These are phyloP conservation scores for Campoletis sonorensis DNA, from an alignment of 1,140 invertebrate species.

Conservation along the genomic window DNA sequence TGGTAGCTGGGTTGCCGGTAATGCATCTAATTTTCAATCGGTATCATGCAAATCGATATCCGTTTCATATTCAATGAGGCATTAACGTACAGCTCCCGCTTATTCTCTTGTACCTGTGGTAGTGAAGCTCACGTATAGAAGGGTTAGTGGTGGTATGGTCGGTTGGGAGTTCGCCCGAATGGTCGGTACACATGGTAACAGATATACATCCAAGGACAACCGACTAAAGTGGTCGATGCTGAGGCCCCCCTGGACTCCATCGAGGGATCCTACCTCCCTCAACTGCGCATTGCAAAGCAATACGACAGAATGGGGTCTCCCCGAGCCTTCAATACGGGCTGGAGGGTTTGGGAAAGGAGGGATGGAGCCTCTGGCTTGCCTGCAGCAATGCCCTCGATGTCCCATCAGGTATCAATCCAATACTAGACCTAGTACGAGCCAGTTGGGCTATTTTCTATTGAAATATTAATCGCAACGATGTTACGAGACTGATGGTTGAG, in stretches of 20 bases:
- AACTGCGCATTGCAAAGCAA: constrained; percentile 14
- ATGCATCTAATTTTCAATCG: constrained; percentile 61
- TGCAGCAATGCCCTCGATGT: background rate
- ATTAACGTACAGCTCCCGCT: constrained; percentile 62
- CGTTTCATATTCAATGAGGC: constrained; percentile 67
- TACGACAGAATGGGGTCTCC: background rate
- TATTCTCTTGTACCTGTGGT: background rate
- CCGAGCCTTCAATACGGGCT: too few species aligned
- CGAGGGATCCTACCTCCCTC: constrained; percentile 1
- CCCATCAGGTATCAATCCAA: background rate
- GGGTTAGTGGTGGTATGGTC: background rate
- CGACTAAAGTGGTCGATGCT: background rate
- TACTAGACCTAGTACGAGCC: constrained; percentile 5
- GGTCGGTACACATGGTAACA: background rate
- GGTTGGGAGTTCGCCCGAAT: background rate
- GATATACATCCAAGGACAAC: background rate
- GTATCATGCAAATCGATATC: constrained; percentile 61
- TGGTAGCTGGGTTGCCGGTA: constrained; percentile 3
- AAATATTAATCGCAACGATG: constrained; percentile 66
- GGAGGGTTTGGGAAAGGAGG: background rate
- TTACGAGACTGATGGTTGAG: constrained; percentile 22
- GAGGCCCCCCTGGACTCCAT: background rate
- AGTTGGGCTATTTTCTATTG: constrained; percentile 62
- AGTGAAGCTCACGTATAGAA: background rate
- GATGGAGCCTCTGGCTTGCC: background rate